Percentiles rank a stretch among this genome's conserved stretches.
phyloP scores from a whole-genome alignment of 2,797 vertebrate species.

The Oreonectes daqikongensis region DNA sequence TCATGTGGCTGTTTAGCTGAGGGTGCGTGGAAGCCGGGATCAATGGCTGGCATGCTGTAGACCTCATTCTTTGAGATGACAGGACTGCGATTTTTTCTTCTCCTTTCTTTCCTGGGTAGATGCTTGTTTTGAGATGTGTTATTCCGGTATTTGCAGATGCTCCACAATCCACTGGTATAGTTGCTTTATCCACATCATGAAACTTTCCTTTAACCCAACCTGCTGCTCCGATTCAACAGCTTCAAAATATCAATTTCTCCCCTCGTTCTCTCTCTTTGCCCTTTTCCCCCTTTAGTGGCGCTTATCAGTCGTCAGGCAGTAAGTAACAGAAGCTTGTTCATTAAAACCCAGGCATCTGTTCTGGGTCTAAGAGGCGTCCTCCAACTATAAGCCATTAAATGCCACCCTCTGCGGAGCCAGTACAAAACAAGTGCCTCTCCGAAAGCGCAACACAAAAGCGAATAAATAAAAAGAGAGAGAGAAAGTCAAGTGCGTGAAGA shows the following conservation, averaged over 20 bases:
- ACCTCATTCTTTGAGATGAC: not conserved
- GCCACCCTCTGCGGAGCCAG: conserved; percentile 8
- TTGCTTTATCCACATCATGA: not conserved
- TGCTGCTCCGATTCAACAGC: not conserved
- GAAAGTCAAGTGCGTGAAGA: not conserved
- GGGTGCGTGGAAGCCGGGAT: conserved; percentile 7
- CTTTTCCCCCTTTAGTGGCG: not conserved
- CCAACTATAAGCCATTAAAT: conserved; percentile 38
- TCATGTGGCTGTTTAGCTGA: conserved; percentile 33
- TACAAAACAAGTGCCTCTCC: conserved; percentile 8
- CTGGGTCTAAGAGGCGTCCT: not conserved
- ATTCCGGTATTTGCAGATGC: not conserved
- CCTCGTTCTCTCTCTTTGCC: not conserved
- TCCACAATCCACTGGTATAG: not conserved
- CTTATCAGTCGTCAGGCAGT: conserved; percentile 18
- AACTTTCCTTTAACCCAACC: not conserved
- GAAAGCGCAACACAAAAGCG: conserved; percentile 10
- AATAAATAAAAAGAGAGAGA: conserved; percentile 6
- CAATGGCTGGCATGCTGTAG: not conserved
- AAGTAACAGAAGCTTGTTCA: conserved; percentile 27
- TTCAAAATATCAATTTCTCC: not conserved
- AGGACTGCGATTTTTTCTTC: not conserved
- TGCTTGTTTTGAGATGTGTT: not conserved
- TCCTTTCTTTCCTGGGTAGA: not conserved
- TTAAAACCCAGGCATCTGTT: conserved; percentile 19